phyloP scores from a whole-genome alignment of 1,140 invertebrate species.

The Listronotus oregonensis region DNA sequence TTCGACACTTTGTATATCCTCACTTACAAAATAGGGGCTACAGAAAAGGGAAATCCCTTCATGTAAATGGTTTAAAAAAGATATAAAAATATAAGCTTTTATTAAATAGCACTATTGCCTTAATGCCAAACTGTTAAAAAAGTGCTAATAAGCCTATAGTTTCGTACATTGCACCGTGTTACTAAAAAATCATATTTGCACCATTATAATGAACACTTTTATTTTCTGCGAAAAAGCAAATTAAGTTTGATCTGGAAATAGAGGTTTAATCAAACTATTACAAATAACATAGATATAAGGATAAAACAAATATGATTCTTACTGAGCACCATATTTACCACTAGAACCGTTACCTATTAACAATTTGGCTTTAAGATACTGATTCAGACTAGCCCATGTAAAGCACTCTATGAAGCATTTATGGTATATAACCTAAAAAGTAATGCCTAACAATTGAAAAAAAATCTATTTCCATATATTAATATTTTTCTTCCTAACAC shows the following conservation, averaged over 20 bases:
- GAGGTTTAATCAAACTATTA: no score
- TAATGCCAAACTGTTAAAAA: no score
- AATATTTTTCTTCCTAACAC: slow-evolving; percentile 10
- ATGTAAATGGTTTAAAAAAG: slow-evolving; percentile 17
- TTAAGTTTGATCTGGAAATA: no score
- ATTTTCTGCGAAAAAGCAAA: no score
- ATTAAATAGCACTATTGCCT: background rate
- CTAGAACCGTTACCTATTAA: no score
- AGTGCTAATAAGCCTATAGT: no score
- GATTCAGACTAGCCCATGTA: slow-evolving; percentile 19
- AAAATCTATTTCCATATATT: slow-evolving; percentile 15
- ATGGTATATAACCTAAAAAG: slow-evolving; percentile 9
- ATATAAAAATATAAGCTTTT: slow-evolving; percentile 28
- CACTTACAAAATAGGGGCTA: background rate
- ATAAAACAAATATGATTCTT: no score
- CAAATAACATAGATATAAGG: no score
- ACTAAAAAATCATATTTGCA: no score
- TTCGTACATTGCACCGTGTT: no score
- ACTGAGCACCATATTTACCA: no score
- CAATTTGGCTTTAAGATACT: slow-evolving; percentile 5
- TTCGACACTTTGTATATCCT: background rate
- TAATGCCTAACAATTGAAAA: slow-evolving; percentile 18
- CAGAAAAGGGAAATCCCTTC: background rate
- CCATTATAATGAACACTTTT: no score
- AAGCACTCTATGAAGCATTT: slow-evolving; percentile 31